Conservation (phyloP, 2,888 invertebrate genomes). For the Drosophila diplacantha region DNA sequence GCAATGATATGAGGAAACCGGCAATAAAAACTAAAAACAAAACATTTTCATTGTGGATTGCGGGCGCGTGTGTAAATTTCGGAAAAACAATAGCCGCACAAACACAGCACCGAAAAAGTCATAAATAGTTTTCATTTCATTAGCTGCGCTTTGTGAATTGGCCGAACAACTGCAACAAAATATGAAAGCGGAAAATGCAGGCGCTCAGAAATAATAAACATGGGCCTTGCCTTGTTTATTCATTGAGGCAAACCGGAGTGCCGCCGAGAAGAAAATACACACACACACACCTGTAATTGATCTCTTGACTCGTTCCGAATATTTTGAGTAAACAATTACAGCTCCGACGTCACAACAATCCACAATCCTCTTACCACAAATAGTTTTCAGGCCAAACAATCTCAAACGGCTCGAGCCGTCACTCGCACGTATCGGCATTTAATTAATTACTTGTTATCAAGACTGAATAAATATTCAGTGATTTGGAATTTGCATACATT, state of each 20-base stretch:
- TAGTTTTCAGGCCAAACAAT: conserved; percentile 39
- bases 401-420: conserved; percentile 39
- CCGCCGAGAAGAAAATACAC: background rate
- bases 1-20: conserved; percentile 11
- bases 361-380: conserved; percentile 33
- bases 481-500: conserved; percentile 58
- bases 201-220: conserved; percentile 37
- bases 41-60: conserved; percentile 55
- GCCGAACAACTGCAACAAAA: conserved; percentile 27
- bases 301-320: conserved; percentile 24
- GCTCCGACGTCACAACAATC: conserved; percentile 30
- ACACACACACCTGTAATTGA: conserved; percentile 15
- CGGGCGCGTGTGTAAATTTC: conserved; percentile 36
- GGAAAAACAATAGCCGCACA: conserved; percentile 16
- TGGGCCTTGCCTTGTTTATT: conserved; percentile 25
- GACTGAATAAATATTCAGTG: conserved; percentile 46
- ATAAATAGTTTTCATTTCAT: conserved; percentile 55
- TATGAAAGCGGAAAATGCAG: conserved; percentile 33
- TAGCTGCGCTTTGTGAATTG: conserved; percentile 28
- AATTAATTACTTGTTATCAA: conserved; percentile 60
- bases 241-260: conserved; percentile 23
- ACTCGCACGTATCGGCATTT: conserved; percentile 45
- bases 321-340: conserved; percentile 34
- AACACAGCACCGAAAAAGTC: conserved; percentile 38
- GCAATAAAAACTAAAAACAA: conserved; percentile 40